A percentile compares a stretch with the other conserved stretches of the same genome.
phyloP scores from a whole-genome alignment of 2,888 invertebrate genomes.

The Nymphalis urticae region DNA sequence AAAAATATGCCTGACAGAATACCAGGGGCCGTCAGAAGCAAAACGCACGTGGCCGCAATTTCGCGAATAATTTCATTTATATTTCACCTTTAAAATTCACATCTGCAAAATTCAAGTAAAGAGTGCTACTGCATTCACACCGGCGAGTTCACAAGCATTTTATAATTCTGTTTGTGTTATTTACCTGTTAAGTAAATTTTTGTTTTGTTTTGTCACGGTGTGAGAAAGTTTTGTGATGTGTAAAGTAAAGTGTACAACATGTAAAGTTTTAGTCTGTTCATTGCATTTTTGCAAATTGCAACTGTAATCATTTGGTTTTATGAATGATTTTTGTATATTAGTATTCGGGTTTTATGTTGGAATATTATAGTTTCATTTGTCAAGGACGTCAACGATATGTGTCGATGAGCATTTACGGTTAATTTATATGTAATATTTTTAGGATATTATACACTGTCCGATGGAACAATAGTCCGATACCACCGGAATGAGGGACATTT shows the following conservation, averaged over 20 bases:
- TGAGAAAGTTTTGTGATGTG: not conserved
- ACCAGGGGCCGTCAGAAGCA: conserved; percentile 3
- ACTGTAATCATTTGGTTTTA: too few species aligned
- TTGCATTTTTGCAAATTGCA: too few species aligned
- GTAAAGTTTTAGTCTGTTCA: not conserved
- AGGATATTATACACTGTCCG: too few species aligned
- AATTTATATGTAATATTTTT: too few species aligned
- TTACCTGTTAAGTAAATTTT: not conserved
- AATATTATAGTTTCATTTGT: too few species aligned
- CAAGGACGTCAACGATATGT: too few species aligned
- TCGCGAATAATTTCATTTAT: conserved; percentile 26
- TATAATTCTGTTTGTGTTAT: not conserved
- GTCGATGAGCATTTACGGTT: too few species aligned
- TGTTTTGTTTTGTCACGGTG: not conserved
- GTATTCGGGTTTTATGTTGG: too few species aligned
- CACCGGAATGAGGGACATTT: too few species aligned
- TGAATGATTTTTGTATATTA: too few species aligned
- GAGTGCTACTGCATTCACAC: conserved; percentile 7
- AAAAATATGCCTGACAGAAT: not conserved
- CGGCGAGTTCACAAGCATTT: not conserved
- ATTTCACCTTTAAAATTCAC: conserved; percentile 4
- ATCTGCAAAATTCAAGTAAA: not conserved
- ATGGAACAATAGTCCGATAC: too few species aligned
- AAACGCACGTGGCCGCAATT: conserved; percentile 21
- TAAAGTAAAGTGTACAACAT: too few species aligned